A percentile compares a stretch with the other conserved stretches of the same genome.
Evolutionary conservation across 2,797 vertebrate genomes (phyloP).

Genomic region (Hafferia zeledoni): DNA sequence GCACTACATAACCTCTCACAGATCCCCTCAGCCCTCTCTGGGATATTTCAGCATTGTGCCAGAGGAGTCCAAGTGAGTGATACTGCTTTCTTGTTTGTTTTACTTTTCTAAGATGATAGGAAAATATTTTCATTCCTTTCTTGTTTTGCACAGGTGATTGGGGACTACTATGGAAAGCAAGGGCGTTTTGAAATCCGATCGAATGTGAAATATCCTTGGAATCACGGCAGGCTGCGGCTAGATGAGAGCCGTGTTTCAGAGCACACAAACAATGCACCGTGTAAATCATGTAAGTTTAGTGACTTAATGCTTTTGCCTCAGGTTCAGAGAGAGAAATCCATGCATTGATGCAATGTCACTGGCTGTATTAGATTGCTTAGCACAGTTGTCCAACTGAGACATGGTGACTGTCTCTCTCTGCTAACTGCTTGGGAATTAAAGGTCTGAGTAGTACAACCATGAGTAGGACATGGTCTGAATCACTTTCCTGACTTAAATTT

Average conservation of each 20-base stretch:
- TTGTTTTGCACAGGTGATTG: constrained; percentile 82
- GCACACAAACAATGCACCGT: constrained; percentile 71
- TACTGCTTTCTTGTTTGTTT: neutral
- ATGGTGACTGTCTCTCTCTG: neutral
- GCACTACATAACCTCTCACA: neutral
- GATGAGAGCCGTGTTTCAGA: constrained; percentile 75
- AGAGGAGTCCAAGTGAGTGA: neutral
- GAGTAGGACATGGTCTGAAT: neutral
- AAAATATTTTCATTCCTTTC: neutral
- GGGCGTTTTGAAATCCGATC: constrained; percentile 86
- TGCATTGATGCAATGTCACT: neutral
- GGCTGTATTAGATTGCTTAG: neutral
- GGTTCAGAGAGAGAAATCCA: neutral
- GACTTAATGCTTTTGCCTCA: constrained; percentile 13
- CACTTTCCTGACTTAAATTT: neutral
- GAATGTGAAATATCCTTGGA: constrained; percentile 84
- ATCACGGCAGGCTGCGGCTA: constrained; percentile 77
- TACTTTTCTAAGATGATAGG: neutral
- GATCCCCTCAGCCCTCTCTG: neutral
- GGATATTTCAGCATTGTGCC: neutral
- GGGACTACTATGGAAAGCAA: constrained; percentile 91
- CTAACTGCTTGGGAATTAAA: neutral
- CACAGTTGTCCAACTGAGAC: neutral
- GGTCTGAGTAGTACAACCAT: neutral
- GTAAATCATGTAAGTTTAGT: constrained; percentile 83